phyloP scores from a whole-genome alignment of 1,140 invertebrate genomes.

The Drosophila auraria region DNA sequence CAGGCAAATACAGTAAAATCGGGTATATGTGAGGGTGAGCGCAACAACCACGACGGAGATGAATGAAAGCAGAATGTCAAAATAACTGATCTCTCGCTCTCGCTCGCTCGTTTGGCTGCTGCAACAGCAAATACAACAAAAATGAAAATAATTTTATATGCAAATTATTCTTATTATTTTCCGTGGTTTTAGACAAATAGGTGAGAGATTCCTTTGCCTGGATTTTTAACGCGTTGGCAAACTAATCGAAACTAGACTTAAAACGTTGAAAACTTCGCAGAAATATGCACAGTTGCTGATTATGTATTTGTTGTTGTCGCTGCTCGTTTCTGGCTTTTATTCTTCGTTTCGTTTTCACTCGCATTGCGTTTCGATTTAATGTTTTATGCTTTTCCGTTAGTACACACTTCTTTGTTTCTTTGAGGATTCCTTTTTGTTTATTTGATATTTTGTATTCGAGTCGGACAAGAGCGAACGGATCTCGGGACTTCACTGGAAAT shows the following conservation, averaged over 20 bases:
- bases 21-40: conserved; percentile 48
- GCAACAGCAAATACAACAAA: conserved; percentile 71
- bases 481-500: conserved; percentile 67
- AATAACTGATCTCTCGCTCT: conserved; percentile 54
- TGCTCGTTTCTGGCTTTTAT: conserved; percentile 34
- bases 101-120: conserved; percentile 52
- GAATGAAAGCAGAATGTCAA: conserved; percentile 83
- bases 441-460: conserved; percentile 65
- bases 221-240: conserved; percentile 12
- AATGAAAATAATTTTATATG: conserved; percentile 75
- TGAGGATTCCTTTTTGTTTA: conserved; percentile 64
- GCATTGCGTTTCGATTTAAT: conserved; percentile 24
- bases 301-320: conserved; percentile 66
- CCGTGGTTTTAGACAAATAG: conserved; percentile 30
- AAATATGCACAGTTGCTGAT: conserved; percentile 79
- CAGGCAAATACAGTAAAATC: conserved; percentile 45
- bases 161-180: conserved; percentile 59
- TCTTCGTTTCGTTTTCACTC: conserved; percentile 51
- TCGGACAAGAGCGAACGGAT: conserved; percentile 70
- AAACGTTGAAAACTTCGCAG: conserved; percentile 56
- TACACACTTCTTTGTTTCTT: conserved; percentile 50
- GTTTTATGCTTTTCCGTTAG: conserved; percentile 47
- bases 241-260: conserved; percentile 9
- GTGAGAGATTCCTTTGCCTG: conserved; percentile 27
- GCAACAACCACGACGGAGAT: conserved; percentile 73